Base-by-base conservation (phyloP, 2,888 invertebrate species). In the Stegana nigrithorax region DNA sequence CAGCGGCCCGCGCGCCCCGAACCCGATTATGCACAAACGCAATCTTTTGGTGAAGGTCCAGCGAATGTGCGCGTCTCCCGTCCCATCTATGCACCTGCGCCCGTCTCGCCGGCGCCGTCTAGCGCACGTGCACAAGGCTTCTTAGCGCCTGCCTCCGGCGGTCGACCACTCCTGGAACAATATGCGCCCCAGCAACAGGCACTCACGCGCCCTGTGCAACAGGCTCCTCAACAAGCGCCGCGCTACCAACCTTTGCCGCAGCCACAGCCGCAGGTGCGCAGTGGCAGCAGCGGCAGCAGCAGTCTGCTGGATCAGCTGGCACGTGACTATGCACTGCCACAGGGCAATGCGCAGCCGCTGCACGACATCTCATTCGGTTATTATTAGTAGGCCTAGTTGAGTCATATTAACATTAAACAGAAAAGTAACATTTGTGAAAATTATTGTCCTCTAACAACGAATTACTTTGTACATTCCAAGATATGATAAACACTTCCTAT, bases 321-420 rank as follows among this genome's bases (percentile, higher is more conserved):
- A 56, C 91, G 92, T 80, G 94, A 94, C 75, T 94, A 92, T 80
- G 91, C 93, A 10, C 84, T 94, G 53, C 94, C 94, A 0, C 88
- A 90, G 69, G 90, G 90, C 25, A 88, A 90, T 7, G 88, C 92
- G 0, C 87, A 89, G 36, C 90, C 93, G 0, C 87, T 93, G 36
- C 93, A 94, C 79, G 94, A 94, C 79, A 93, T 94, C 84, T 91
- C 92, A 64, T 94, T 94, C 81, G 93, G 94, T 77, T 91, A 92
- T 83, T 93, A 91, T 84, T 92, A 90, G 86, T 32, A 36, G n/a
- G n/a, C n/a, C n/a, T n/a, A n/a, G n/a, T n/a, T 60, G 63, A 67
- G 60, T 42, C 10, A 32, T 32, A 32, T 32, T 8, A 12, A 32
- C 7, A 8, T 32, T 12, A 7, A 12, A 12, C 32, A 8, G 32